A percentile compares a stretch with the other conserved stretches of the same genome.
Evolutionary conservation across 2,888 invertebrate species (phyloP).

Genomic region (Lasioglossum morio): DNA sequence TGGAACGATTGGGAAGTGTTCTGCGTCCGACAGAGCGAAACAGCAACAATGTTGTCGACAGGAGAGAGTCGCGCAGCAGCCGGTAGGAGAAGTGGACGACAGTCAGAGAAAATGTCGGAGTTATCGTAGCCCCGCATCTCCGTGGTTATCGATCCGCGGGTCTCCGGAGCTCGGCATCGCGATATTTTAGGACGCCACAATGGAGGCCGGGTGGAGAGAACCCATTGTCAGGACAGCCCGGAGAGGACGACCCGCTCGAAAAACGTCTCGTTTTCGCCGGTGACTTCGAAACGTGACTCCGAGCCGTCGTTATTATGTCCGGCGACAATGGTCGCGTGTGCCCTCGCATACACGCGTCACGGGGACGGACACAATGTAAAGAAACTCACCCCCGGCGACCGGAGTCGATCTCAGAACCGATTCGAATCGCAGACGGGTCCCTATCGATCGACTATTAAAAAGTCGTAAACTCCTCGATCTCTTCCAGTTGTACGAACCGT

Average conservation of each 20-base stretch:
- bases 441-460: neutral
- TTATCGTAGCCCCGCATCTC: conserved; percentile 76
- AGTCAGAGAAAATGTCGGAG: conserved; percentile 65
- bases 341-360: conserved; percentile 27
- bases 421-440: neutral
- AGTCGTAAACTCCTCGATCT: neutral
- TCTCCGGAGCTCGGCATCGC: conserved; percentile 60
- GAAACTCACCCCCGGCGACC: conserved; percentile 29
- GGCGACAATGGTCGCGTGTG: conserved; percentile 57
- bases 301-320: conserved; percentile 58
- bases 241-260: conserved; percentile 44
- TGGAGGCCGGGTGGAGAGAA: conserved; percentile 57
- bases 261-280: conserved; percentile 66
- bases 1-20: neutral
- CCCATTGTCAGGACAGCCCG: conserved; percentile 57
- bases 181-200: conserved; percentile 73
- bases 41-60: neutral
- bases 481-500: neutral
- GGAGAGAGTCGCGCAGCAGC: neutral
- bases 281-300: conserved; percentile 64
- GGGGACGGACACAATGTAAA: conserved; percentile 47
- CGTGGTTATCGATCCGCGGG: conserved; percentile 74
- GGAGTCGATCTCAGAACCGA: conserved; percentile 37
- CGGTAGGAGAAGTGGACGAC: neutral
- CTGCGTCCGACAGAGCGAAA: neutral